phyloP scores from a whole-genome alignment of 1,140 invertebrate genomes.

The Eueides isabella region DNA sequence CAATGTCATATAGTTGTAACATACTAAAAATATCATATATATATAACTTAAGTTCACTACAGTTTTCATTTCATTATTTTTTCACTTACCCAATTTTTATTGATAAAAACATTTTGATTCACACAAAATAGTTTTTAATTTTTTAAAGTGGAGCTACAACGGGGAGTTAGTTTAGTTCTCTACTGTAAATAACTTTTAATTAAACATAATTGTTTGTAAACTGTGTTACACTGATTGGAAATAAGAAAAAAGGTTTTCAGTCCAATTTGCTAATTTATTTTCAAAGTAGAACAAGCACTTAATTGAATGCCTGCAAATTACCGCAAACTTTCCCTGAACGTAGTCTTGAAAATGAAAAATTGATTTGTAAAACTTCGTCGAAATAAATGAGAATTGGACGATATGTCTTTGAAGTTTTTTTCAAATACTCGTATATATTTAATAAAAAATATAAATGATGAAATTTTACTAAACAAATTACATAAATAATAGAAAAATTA shows the following conservation, averaged over 20 bases:
- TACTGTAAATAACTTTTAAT: neutral
- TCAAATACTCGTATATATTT: too few relatives aligned
- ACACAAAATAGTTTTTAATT: neutral
- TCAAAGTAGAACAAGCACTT: slow-evolving; percentile 12
- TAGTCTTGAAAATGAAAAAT: slow-evolving; percentile 7
- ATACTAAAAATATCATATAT: too few relatives aligned
- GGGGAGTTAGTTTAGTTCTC: neutral
- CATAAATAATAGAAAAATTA: too few relatives aligned
- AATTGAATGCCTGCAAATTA: slow-evolving; percentile 1
- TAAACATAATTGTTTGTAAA: neutral
- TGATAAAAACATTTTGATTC: too few relatives aligned
- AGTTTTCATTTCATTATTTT: too few relatives aligned
- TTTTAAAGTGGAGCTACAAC: neutral
- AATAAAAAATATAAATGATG: too few relatives aligned
- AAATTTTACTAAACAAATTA: too few relatives aligned
- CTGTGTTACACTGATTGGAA: neutral
- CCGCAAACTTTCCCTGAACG: neutral
- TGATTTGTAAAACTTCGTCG: slow-evolving; percentile 12
- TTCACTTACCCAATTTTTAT: too few relatives aligned
- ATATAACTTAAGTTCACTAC: too few relatives aligned
- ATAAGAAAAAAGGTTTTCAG: slow-evolving; percentile 1
- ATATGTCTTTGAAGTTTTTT: too few relatives aligned
- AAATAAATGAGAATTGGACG: slow-evolving; percentile 8
- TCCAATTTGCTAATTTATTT: slow-evolving; percentile 14
- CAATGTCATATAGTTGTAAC: too few relatives aligned